These are phyloP conservation scores for Pyralis farinalis DNA, from an alignment of 2,888 invertebrate species.

Conservation along the genomic window DNA sequence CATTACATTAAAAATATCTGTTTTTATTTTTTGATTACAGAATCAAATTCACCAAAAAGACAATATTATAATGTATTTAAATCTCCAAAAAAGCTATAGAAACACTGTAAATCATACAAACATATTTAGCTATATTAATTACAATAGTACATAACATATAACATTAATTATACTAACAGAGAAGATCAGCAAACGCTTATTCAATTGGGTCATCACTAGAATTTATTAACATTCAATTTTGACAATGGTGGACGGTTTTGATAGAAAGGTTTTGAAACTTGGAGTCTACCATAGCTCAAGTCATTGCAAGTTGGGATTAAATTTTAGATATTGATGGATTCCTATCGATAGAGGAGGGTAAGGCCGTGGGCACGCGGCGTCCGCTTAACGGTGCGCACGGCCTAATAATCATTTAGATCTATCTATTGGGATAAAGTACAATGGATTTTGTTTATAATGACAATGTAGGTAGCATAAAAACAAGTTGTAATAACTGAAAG, in stretches of 20 bases:
- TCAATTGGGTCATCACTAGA: constrained; percentile 25
- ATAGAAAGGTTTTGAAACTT: too few relatives aligned
- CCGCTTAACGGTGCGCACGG: too few relatives aligned
- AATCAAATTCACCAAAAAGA: constrained; percentile 40
- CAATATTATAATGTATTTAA: constrained; percentile 53
- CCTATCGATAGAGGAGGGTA: too few relatives aligned
- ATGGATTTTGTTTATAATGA: too few relatives aligned
- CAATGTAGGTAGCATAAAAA: too few relatives aligned
- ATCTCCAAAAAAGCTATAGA: constrained; percentile 59
- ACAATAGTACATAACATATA: constrained; percentile 43
- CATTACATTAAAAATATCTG: constrained; percentile 24
- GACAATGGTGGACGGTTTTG: constrained; percentile 10
- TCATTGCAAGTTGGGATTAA: too few relatives aligned
- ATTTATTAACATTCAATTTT: constrained; percentile 19
- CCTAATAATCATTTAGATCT: too few relatives aligned
- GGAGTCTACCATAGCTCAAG: too few relatives aligned
- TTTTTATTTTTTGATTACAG: constrained; percentile 33
- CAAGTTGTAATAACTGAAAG: too few relatives aligned
- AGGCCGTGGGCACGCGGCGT: too few relatives aligned
- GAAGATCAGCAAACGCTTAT: constrained; percentile 23
- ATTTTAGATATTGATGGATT: too few relatives aligned
- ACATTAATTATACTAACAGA: constrained; percentile 37
- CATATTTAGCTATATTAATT: constrained; percentile 61
- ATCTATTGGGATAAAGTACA: too few relatives aligned
- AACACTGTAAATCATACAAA: constrained; percentile 74